A percentile compares a stretch with the other conserved stretches of the same genome.
phyloP scores from a whole-genome alignment of 2,797 vertebrate species.

The Spinus pinus region DNA sequence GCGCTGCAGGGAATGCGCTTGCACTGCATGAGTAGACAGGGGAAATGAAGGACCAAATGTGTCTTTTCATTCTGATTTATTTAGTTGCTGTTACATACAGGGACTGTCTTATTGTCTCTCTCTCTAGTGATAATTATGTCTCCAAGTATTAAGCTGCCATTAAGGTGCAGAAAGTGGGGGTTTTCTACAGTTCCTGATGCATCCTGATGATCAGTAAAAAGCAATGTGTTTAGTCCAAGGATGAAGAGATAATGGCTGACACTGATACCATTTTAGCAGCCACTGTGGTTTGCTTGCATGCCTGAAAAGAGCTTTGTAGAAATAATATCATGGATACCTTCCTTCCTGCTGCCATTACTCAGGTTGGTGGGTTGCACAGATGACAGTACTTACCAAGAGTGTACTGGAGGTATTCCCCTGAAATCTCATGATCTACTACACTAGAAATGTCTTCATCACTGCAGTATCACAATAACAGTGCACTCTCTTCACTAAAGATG shows the following conservation, averaged over 20 bases:
- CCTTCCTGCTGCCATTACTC: not conserved
- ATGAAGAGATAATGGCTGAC: not conserved
- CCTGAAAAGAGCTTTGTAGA: not conserved
- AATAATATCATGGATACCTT: not conserved
- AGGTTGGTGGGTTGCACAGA: not conserved
- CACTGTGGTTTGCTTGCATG: not conserved
- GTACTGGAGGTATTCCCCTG: not conserved
- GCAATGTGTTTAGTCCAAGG: not conserved
- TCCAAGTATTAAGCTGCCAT: not conserved
- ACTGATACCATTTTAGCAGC: not conserved
- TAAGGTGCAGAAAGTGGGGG: not conserved
- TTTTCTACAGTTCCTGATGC: not conserved
- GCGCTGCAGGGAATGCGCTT: accelerated
- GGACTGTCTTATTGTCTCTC: not conserved
- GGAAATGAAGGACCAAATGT: not conserved
- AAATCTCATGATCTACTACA: not conserved
- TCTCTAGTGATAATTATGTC: not conserved
- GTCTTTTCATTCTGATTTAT: not conserved
- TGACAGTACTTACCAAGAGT: not conserved
- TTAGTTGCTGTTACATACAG: not conserved
- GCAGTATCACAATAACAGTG: not conserved
- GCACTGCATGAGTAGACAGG: not conserved
- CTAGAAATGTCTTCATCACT: not conserved
- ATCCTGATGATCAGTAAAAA: not conserved
- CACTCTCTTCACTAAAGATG: not conserved